phyloP scores from a whole-genome alignment of 2,113 vertebrate species.

The Puntigrus tetrazona region DNA sequence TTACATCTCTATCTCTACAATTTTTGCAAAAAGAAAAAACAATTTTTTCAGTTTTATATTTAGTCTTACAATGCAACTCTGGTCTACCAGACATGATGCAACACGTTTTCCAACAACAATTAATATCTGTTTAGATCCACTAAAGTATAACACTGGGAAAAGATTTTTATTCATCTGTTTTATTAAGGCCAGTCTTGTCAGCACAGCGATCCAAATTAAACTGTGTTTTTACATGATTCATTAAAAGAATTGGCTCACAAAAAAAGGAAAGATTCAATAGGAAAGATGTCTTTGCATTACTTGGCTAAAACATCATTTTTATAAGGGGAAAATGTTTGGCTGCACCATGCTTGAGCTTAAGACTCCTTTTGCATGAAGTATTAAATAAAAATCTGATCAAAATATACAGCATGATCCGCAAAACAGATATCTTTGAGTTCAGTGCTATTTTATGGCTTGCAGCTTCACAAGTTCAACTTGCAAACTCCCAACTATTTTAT shows the following conservation, averaged over 20 bases:
- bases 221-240: background rate
- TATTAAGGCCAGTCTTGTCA: no score
- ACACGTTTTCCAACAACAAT: background rate
- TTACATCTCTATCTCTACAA: background rate
- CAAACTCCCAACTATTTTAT: no score
- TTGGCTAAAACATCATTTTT: no score
- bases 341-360: background rate
- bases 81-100: background rate
- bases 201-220: no score
- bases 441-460: no score
- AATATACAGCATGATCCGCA: no score
- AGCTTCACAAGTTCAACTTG: no score
- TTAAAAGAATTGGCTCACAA: no score
- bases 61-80: background rate
- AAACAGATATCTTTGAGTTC: no score
- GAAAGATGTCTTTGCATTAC: no score
- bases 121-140: background rate
- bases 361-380: background rate
- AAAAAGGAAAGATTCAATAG: no score
- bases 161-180: background rate
- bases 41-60: background rate
- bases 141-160: background rate
- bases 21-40: background rate
- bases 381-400: no score
- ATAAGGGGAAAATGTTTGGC: background rate